phyloP scores from a whole-genome alignment of 1,140 invertebrate genomes.

The Polypedilum pembai region DNA sequence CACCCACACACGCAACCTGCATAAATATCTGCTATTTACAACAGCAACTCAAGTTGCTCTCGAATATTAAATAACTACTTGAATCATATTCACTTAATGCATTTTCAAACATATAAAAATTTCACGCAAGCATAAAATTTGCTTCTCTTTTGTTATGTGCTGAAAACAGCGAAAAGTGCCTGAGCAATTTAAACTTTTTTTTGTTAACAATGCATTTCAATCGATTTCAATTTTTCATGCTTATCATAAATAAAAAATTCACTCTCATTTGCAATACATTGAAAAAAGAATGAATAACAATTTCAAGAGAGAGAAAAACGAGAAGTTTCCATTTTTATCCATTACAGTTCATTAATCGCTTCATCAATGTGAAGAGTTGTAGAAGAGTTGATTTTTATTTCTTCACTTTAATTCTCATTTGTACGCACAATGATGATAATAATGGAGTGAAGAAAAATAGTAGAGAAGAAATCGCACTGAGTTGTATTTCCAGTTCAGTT shows the following conservation, averaged over 20 bases:
- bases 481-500: constrained; percentile 1
- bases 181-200: not conserved
- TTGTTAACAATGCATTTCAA: constrained; percentile 7
- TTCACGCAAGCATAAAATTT: not conserved
- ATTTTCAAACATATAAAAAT: not conserved
- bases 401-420: too few species aligned
- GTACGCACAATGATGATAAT: not conserved
- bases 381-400: too few species aligned
- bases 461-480: not conserved
- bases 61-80: too few species aligned
- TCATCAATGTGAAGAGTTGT: not conserved
- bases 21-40: too few species aligned
- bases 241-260: not conserved
- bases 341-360: constrained; percentile 18
- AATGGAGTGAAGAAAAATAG: too few species aligned
- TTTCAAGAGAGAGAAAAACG: too few species aligned
- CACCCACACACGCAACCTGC: too few species aligned
- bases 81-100: constrained; percentile 7
- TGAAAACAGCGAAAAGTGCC: not conserved
- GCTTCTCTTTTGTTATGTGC: too few species aligned
- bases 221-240: constrained; percentile 18
- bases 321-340: not conserved
- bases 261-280: too few species aligned
- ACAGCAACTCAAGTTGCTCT: too few species aligned
- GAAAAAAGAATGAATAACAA: too few species aligned